Evolutionary conservation across 2,888 invertebrate genomes (phyloP).

Genomic region (Athripsodes cinereus): DNA sequence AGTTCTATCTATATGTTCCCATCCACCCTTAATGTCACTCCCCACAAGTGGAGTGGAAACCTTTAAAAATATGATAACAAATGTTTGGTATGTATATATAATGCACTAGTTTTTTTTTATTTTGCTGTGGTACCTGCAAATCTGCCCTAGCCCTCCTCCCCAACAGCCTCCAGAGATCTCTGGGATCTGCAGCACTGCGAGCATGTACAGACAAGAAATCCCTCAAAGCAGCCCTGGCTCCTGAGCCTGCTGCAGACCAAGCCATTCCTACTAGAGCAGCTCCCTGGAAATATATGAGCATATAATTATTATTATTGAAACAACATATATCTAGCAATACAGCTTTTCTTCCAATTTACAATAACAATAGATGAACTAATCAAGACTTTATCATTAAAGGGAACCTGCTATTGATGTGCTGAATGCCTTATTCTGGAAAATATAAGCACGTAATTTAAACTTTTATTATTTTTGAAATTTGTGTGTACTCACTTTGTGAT

Average conservation of each 20-base stretch:
- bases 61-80: too few relatives aligned
- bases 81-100: too few relatives aligned
- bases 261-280: conserved; percentile 51
- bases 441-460: background rate
- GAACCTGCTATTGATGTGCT: too few relatives aligned
- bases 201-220: conserved; percentile 41
- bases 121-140: conserved; percentile 30
- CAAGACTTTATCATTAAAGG: too few relatives aligned
- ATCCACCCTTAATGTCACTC: too few relatives aligned
- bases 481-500: conserved; percentile 53
- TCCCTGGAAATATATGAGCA: conserved; percentile 33
- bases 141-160: conserved; percentile 30
- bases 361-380: too few relatives aligned
- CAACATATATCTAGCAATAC: background rate
- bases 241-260: conserved; percentile 45
- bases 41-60: too few relatives aligned
- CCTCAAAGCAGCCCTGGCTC: conserved; percentile 43
- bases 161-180: conserved; percentile 70
- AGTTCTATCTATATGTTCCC: too few relatives aligned
- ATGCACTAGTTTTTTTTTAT: too few relatives aligned
- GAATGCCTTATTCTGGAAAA: too few relatives aligned
- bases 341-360: too few relatives aligned
- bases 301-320: background rate
- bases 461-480: background rate
- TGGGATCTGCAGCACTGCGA: conserved; percentile 53